Evolutionary conservation across 2,113 vertebrate species (phyloP).

Genomic region (Seriola rivoliana): DNA sequence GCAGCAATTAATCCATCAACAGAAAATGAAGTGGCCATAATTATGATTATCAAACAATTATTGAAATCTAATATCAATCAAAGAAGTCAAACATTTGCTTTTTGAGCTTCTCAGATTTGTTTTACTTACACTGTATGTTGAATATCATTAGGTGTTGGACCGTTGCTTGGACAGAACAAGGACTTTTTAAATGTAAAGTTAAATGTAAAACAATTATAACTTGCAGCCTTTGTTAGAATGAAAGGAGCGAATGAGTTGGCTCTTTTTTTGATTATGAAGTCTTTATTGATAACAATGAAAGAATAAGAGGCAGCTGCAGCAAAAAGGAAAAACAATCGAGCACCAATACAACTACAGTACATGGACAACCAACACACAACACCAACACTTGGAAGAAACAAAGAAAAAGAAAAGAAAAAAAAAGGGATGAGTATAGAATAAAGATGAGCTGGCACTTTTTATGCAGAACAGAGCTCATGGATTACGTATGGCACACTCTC

Average conservation of each 20-base stretch:
- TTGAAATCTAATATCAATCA: neutral
- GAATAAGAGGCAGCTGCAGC: neutral
- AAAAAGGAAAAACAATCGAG: neutral
- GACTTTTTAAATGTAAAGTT: neutral
- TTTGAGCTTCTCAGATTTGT: neutral
- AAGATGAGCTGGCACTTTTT: neutral
- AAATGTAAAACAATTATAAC: no score
- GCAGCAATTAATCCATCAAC: neutral
- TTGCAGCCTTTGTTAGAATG: neutral
- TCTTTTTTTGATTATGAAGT: neutral
- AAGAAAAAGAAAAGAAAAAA: neutral
- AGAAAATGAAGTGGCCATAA: neutral
- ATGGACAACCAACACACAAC: neutral
- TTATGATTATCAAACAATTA: neutral
- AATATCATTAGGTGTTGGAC: neutral
- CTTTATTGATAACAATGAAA: neutral
- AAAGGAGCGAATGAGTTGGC: neutral
- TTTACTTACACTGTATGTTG: neutral
- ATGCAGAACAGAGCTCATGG: neutral
- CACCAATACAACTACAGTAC: neutral
- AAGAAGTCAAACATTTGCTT: neutral
- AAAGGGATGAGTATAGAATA: neutral
- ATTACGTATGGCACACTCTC: neutral
- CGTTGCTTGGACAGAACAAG: neutral
- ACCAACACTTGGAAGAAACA: neutral